phyloP scores from a whole-genome alignment of 2,797 vertebrate species.

The Strix occidentalis region DNA sequence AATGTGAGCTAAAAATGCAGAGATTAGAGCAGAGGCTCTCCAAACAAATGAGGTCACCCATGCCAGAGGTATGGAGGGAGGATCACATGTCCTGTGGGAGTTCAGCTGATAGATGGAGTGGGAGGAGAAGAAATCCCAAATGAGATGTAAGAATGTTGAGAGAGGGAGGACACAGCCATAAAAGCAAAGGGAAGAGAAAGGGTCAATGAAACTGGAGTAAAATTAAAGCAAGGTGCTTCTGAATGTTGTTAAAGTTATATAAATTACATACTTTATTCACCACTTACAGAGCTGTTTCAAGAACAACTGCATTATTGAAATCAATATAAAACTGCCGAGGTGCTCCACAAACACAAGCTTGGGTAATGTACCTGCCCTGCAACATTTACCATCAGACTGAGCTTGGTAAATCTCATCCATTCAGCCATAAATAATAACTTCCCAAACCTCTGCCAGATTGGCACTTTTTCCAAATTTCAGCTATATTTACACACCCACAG shows the following conservation, averaged over 20 bases:
- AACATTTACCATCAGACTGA: background rate
- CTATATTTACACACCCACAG: slow-evolving; percentile 47
- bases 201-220: background rate
- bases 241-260: background rate
- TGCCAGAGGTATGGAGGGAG: background rate
- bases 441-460: slow-evolving; percentile 1
- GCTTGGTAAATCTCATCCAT: background rate
- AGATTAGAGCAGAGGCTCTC: background rate
- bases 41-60: background rate
- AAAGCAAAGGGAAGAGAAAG: slow-evolving; percentile 8
- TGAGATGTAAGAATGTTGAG: background rate
- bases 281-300: background rate
- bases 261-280: background rate
- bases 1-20: background rate
- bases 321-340: background rate
- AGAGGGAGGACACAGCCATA: background rate
- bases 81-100: background rate
- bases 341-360: background rate
- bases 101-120: background rate
- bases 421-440: slow-evolving; percentile 14
- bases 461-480: slow-evolving; percentile 41
- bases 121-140: background rate
- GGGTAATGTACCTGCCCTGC: background rate
- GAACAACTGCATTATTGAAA: slow-evolving; percentile 12
- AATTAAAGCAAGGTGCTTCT: background rate